Evolutionary conservation across 2,888 invertebrate species (phyloP), one percentile per base, ranked within the genome.

Genomic region (Brachylomia viminalis): DNA sequence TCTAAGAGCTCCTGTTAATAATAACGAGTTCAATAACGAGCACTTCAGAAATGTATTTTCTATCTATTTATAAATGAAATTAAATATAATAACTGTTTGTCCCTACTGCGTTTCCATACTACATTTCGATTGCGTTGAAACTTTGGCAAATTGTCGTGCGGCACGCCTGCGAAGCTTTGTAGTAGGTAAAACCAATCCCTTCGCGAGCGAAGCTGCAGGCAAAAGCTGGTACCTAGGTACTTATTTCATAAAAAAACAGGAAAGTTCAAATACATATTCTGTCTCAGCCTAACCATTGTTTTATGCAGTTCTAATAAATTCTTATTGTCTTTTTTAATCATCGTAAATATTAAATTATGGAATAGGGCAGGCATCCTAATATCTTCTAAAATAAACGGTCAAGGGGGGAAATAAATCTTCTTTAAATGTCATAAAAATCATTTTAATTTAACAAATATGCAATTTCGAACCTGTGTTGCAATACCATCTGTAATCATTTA

Each of bases 381-480:
- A 65, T 30, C 45, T 65, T 65, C 27, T 27, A 65, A 47, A 47
- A 66, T 47, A 17, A 66, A 47, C 15, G 23, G 52, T 33, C n/a
- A 52, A 67, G 17, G n/a, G 23, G 23, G 23, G 17, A 67, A 66
- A n/a, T 52, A 3, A 52, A 66, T n/a, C 17, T 15, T 30, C 47
- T 17, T 49, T 66, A 33, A 49, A 52, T 52, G 23, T 11, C 20
- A 30, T 30, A 23, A 47, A 54, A 56, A 67, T 20, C 0, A 33
- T 17, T 58, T 15, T 47, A 30, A 47, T 47, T 66, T 23, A 47
- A 66, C 30, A 47, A 67, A 11, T n/a, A 33, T 52, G 30, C 33
- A n/a, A 67, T 56, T 58, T 73, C 27, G 8, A 17, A 58, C 2
- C 13, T 49, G 30, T 42, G 47, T 59, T 73, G 58, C 47, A 73